These are phyloP conservation scores for Luperina nickerlii DNA, from an alignment of 2,888 invertebrate genomes.

Conservation along the genomic window DNA sequence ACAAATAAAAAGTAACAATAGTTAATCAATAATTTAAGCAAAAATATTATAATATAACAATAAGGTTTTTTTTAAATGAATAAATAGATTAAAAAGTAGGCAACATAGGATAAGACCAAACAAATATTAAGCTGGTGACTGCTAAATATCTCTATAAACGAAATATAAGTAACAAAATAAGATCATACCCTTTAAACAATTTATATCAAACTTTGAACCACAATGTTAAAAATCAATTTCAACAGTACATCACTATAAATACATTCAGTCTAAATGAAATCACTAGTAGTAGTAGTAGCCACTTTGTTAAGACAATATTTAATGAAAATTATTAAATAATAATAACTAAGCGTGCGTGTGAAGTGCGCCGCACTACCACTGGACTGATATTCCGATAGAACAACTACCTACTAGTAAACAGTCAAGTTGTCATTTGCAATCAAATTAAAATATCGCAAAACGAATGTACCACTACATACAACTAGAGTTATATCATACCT, in stretches of 20 bases:
- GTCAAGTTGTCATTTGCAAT: constrained; percentile 61
- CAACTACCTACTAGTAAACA: constrained; percentile 62
- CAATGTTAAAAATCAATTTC: constrained; percentile 5
- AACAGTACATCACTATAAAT: constrained; percentile 4
- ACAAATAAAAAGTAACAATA: neutral
- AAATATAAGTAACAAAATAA: constrained; percentile 13
- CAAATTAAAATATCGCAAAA: constrained; percentile 58
- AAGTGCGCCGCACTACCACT: constrained; percentile 46
- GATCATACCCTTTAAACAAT: constrained; percentile 14
- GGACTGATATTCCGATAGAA: constrained; percentile 59
- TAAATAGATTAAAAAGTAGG: neutral
- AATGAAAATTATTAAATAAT: constrained; percentile 12
- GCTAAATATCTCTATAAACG: neutral
- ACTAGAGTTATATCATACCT: constrained; percentile 82
- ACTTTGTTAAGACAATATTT: neutral
- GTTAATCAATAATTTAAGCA: neutral
- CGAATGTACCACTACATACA: constrained; percentile 58
- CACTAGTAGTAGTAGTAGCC: neutral
- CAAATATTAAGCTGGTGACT: neutral
- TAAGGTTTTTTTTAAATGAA: neutral
- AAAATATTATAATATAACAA: neutral
- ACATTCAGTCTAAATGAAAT: neutral
- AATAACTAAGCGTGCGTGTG: constrained; percentile 45
- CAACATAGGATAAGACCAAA: neutral
- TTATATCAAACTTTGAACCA: constrained; percentile 7